Percentiles rank a stretch among this genome's conserved stretches.
These are phyloP conservation scores for Falco naumanni DNA, from an alignment of 2,797 vertebrate genomes.

Conservation along the genomic window DNA sequence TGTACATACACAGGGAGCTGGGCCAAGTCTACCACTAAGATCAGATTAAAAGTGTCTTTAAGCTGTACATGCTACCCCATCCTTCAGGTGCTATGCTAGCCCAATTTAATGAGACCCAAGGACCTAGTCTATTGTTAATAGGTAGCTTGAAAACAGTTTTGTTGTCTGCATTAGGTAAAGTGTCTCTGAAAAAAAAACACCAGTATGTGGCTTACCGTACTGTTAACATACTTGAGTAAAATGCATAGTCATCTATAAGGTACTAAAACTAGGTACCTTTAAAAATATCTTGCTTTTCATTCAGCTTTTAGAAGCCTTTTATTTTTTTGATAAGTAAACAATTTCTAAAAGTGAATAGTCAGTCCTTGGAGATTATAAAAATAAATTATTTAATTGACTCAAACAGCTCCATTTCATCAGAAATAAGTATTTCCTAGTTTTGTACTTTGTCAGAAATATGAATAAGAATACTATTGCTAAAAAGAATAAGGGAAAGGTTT, in stretches of 20 bases:
- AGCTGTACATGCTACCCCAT: background rate
- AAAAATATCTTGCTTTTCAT: background rate
- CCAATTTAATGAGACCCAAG: background rate
- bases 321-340: background rate
- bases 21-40: background rate
- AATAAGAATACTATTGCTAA: background rate
- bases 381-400: background rate
- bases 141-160: background rate
- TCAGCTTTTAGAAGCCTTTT: background rate
- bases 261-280: background rate
- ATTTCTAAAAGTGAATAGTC: background rate
- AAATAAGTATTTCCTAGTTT: background rate
- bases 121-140: background rate
- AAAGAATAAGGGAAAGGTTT: background rate
- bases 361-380: background rate
- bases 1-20: background rate
- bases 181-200: background rate
- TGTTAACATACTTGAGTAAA: background rate
- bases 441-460: background rate
- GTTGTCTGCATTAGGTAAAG: background rate
- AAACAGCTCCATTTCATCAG: background rate
- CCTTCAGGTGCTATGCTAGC: too few relatives aligned
- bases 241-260: background rate
- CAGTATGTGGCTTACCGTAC: background rate
- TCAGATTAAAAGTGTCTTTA: background rate